phyloP scores from a whole-genome alignment of 1,140 invertebrate species.

The Venturia canescens region DNA sequence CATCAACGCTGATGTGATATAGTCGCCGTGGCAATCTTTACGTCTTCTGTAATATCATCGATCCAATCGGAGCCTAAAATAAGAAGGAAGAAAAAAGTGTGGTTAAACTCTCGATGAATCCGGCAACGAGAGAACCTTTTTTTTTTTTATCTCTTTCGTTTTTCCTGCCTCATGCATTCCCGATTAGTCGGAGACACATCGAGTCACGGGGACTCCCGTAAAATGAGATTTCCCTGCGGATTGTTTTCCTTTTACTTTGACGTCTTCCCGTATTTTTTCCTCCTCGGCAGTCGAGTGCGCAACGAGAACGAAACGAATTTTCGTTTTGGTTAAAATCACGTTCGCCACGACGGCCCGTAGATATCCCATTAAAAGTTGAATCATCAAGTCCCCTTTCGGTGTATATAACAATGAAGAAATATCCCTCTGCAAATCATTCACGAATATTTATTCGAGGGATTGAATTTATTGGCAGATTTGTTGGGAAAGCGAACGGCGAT shows the following conservation, averaged over 20 bases:
- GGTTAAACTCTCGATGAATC: no score
- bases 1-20: constrained; percentile 18
- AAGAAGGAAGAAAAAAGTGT: not conserved
- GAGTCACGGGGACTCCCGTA: not conserved
- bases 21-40: not conserved
- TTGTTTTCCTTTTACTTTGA: not conserved
- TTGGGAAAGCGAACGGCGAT: not conserved
- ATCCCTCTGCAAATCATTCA: no score
- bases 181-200: not conserved
- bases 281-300: not conserved
- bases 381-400: no score
- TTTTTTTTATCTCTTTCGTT: not conserved
- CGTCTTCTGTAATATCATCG: not conserved
- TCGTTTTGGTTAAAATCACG: no score
- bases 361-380: no score
- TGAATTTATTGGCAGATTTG: not conserved
- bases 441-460: not conserved
- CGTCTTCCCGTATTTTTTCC: not conserved
- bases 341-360: no score
- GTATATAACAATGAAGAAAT: no score
- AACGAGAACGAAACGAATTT: constrained; percentile 8
- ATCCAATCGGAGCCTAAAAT: not conserved
- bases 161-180: constrained; percentile 22
- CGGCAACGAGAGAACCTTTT: not conserved
- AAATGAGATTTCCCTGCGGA: constrained; percentile 32